Evolutionary conservation across 2,113 vertebrate genomes (phyloP), one percentile per base, ranked within the genome.

Genomic region (Brachyistius frenatus): DNA sequence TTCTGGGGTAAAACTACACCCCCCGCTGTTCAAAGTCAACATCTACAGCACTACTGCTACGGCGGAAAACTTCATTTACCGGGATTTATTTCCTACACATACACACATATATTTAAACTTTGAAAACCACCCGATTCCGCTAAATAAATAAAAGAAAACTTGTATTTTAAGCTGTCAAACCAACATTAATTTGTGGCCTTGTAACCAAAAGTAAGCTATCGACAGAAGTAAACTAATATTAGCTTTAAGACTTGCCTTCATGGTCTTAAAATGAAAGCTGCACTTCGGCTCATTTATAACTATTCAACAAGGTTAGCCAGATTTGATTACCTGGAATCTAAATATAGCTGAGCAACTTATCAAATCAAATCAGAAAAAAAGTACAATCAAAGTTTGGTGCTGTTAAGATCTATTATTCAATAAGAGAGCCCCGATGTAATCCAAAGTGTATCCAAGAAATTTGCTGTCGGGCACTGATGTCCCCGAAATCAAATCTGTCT

Each of bases 311-410:
- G 73, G 82, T 93, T 91, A 90, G 70, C 32, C 8, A 73, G 84
- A 92, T 94, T 80, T 58, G 78, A 93, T 94, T 93, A 91, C 39
- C 69, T 81, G 39, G 32, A 54, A 73, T 90, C 92, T 89, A 90
- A 93, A 91, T 91, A 89, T 93, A 94, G 92, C 83, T 1, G 0
- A 13, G 86, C 80, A 89, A 89, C 81, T 92, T 82, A 91, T 94
- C 83, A 89, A 93, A 92, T 93, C 85, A 91, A 83, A 91, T 53
- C 36, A 54, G 36, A 66, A 37, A 80, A 66, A 46, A 80, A 86
- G 82, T 85, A 74, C 76, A 77, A 91, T 93, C 82, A 88, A 76
- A 81, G 83, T 84, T 91, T 70, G 71, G 72, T 81, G 73, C 75
- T 76, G 81, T 69, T 76, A 82, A 80, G 82, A 79, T 87, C 81